These are phyloP conservation scores for Anthonomus grandis DNA, from an alignment of 1,140 invertebrate genomes.

Conservation along the genomic window DNA sequence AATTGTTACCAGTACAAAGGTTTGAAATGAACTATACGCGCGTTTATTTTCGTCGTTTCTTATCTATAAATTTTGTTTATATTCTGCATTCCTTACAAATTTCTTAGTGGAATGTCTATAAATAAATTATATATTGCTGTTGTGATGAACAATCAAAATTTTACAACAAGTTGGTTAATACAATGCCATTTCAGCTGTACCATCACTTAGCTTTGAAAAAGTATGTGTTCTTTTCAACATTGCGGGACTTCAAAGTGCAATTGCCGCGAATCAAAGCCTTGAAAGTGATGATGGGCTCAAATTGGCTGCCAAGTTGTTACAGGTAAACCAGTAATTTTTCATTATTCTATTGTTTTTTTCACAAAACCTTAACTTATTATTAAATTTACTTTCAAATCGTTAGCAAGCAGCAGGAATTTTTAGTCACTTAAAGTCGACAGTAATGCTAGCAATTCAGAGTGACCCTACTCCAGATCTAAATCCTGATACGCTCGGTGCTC, in stretches of 20 bases:
- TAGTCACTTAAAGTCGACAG: constrained; percentile 79
- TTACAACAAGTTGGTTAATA: too few species aligned
- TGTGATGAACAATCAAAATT: too few species aligned
- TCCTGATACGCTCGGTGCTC: constrained; percentile 83
- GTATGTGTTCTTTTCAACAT: constrained; percentile 97
- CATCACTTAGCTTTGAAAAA: constrained; percentile 87
- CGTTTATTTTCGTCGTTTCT: too few species aligned
- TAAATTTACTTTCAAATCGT: background rate
- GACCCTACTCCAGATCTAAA: constrained; percentile 94
- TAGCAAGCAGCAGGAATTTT: constrained; percentile 92
- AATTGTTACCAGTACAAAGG: too few species aligned
- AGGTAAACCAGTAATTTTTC: constrained; percentile 55
- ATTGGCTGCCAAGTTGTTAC: constrained; percentile 86
- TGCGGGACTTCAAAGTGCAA: constrained; percentile 86
- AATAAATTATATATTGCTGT: too few species aligned
- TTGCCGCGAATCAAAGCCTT: constrained; percentile 81
- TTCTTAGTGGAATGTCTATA: too few species aligned
- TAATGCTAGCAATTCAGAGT: constrained; percentile 83
- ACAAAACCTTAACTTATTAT: background rate
- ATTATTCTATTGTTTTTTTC: background rate
- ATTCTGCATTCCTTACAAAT: too few species aligned
- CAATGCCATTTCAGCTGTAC: constrained; percentile 72
- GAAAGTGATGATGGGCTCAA: constrained; percentile 94
- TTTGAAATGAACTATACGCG: too few species aligned
- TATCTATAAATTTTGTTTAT: too few species aligned